These are phyloP conservation scores for Teinopalpus imperialis DNA, from an alignment of 2,888 invertebrate species.

Conservation along the genomic window DNA sequence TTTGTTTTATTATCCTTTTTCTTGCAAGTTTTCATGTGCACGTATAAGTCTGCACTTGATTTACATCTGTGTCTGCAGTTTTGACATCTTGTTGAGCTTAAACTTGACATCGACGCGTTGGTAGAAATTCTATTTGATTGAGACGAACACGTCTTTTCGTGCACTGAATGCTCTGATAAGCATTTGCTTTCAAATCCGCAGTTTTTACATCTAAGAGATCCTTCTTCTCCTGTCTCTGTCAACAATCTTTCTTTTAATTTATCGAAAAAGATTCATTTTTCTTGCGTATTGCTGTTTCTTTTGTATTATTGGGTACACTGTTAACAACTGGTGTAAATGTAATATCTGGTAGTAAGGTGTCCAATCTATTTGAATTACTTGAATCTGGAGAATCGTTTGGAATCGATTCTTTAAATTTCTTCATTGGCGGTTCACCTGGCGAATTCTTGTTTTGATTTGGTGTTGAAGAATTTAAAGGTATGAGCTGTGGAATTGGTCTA, in stretches of 20 bases:
- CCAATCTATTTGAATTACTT: conserved; percentile 38
- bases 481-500: conserved; percentile 88
- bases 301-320: conserved; percentile 32
- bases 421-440: conserved; percentile 65
- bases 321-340: conserved; percentile 51
- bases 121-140: conserved; percentile 62
- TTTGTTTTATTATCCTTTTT: conserved; percentile 65
- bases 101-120: conserved; percentile 67
- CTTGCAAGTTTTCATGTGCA: conserved; percentile 88
- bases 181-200: conserved; percentile 91
- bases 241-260: conserved; percentile 89
- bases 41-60: conserved; percentile 88
- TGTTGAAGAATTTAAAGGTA: conserved; percentile 83
- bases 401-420: conserved; percentile 62
- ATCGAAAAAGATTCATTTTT: conserved; percentile 92
- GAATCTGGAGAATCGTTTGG: conserved; percentile 33
- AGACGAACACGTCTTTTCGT: conserved; percentile 85
- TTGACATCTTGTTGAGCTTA: conserved; percentile 90
- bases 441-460: conserved; percentile 64
- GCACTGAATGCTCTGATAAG: conserved; percentile 90
- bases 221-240: conserved; percentile 83
- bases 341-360: conserved; percentile 53
- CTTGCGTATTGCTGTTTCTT: conserved; percentile 67
- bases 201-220: conserved; percentile 85
- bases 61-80: conserved; percentile 93